phyloP scores from a whole-genome alignment of 2,797 vertebrate species.

The Apogon hyalosoma region DNA sequence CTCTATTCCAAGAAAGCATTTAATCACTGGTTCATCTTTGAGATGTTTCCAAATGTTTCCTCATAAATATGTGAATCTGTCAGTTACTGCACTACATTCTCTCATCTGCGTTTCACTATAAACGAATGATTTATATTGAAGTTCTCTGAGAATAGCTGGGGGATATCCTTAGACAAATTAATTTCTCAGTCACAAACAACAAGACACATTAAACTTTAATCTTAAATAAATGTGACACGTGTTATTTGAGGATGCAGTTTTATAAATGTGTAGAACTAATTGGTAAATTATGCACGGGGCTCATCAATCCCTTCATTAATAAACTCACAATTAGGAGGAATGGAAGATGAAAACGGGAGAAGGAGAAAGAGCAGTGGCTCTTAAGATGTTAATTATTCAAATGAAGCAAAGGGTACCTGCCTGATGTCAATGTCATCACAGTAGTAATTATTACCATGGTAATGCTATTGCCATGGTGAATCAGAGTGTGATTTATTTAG shows the following conservation, averaged over 20 bases:
- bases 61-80: background rate
- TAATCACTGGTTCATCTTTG: background rate
- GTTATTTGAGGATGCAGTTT: slow-evolving; percentile 79
- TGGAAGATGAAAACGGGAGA: slow-evolving; percentile 45
- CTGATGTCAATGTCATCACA: slow-evolving; percentile 81
- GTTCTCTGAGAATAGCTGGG: slow-evolving; percentile 50
- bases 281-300: slow-evolving; percentile 83
- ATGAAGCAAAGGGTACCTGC: slow-evolving; percentile 85
- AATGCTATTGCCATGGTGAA: slow-evolving; percentile 89
- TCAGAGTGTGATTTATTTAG: slow-evolving; percentile 94
- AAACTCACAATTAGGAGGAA: slow-evolving; percentile 83
- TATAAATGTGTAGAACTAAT: slow-evolving; percentile 80
- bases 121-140: slow-evolving; percentile 43
- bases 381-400: slow-evolving; percentile 88
- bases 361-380: slow-evolving; percentile 64
- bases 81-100: background rate
- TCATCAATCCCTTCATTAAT: slow-evolving; percentile 82
- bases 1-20: background rate
- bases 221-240: slow-evolving; percentile 81
- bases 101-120: slow-evolving; percentile 13
- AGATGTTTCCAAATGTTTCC: background rate
- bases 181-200: slow-evolving; percentile 71
- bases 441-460: slow-evolving; percentile 86
- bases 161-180: slow-evolving; percentile 74
- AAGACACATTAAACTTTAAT: slow-evolving; percentile 82